phyloP scores from a whole-genome alignment of 2,797 vertebrate genomes.

The Cercopithecus hamlyni region DNA sequence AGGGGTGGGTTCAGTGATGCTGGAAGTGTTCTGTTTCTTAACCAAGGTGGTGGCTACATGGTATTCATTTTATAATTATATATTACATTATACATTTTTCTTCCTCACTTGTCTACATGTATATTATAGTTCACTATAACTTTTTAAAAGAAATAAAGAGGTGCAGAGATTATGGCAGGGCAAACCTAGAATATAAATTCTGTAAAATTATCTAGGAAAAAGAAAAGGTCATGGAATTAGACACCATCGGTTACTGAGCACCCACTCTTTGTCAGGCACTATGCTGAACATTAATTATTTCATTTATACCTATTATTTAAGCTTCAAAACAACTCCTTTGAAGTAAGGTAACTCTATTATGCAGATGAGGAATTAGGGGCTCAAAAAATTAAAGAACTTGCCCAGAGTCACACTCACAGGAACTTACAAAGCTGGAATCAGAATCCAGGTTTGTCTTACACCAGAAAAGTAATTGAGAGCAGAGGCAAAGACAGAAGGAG shows the following conservation, averaged over 20 bases:
- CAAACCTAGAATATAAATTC: not conserved
- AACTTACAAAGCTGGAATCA: not conserved
- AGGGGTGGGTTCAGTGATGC: rapidly evolving
- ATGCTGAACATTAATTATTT: not conserved
- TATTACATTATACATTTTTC: not conserved
- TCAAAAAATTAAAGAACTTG: not conserved
- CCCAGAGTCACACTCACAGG: not conserved
- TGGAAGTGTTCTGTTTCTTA: not conserved
- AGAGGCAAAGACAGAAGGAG: not conserved
- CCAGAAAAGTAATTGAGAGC: not conserved
- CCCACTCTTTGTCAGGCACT: not conserved
- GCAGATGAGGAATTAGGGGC: not conserved
- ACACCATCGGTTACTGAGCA: not conserved
- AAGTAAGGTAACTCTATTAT: no score
- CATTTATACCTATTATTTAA: not conserved
- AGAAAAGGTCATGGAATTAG: not conserved
- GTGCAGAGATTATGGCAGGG: not conserved
- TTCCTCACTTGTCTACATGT: not conserved
- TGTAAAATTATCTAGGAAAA: not conserved
- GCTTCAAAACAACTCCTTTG: not conserved
- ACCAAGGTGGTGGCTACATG: not conserved
- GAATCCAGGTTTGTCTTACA: not conserved
- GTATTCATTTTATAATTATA: not conserved
- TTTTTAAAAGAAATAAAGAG: not conserved
- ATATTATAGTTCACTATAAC: not conserved